These are phyloP conservation scores for Dascillus cervinus DNA, from an alignment of 2,888 invertebrate genomes.

Conservation along the genomic window DNA sequence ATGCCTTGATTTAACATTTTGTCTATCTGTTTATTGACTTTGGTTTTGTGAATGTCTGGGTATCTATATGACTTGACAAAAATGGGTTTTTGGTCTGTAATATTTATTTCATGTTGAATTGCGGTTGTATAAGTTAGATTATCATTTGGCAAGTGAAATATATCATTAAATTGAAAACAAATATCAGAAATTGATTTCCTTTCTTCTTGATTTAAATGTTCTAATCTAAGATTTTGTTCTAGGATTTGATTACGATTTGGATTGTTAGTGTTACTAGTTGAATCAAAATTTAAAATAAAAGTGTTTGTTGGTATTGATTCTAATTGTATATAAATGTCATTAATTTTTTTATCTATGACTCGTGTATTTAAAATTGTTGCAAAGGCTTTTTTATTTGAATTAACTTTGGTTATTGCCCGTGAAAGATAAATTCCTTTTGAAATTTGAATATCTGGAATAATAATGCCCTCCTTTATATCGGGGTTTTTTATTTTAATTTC, in stretches of 20 bases:
- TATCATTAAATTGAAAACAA: constrained; percentile 1
- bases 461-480: too few species aligned
- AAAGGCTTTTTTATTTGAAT: too few species aligned
- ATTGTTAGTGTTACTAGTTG: too few species aligned
- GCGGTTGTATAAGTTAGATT: constrained; percentile 15
- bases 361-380: too few species aligned
- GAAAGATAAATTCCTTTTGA: too few species aligned
- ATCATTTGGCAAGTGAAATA: constrained; percentile 18
- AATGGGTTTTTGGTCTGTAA: constrained; percentile 22
- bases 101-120: constrained; percentile 30
- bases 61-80: constrained; percentile 30
- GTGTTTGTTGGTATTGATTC: too few species aligned
- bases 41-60: constrained; percentile 27
- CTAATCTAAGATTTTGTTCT: constrained; percentile 1
- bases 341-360: too few species aligned
- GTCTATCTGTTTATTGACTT: constrained; percentile 28
- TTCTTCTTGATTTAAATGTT: constrained; percentile 4
- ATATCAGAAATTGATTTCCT: not conserved
- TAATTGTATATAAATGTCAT: too few species aligned
- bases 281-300: too few species aligned
- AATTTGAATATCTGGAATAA: too few species aligned
- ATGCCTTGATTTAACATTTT: constrained; percentile 27
- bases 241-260: constrained; percentile 1
- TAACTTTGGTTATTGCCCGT: too few species aligned
- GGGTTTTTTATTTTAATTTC: too few species aligned